Conservation (phyloP, 2,797 vertebrate species). For the Pantherophis vulpinus region DNA sequence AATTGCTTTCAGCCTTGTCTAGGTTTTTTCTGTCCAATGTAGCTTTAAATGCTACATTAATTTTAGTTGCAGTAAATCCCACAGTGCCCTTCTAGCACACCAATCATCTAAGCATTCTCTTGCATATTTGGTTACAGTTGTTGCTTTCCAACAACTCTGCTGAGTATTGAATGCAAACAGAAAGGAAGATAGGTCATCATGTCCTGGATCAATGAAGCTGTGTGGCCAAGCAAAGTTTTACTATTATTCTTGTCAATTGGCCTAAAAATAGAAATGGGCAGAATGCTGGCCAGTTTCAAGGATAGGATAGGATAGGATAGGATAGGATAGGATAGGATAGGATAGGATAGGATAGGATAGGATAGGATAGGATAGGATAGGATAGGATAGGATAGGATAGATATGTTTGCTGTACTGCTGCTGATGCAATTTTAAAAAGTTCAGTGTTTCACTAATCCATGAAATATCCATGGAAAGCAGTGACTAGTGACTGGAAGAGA, state of each 20-base stretch:
- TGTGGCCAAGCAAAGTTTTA: neutral
- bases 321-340: neutral
- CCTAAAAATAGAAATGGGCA: neutral
- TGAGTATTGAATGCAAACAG: neutral
- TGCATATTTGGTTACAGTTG: neutral
- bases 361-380: neutral
- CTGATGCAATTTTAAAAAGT: neutral
- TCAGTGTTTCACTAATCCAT: neutral
- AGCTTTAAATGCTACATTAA: neutral
- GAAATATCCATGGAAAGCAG: neutral
- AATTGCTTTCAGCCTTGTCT: neutral
- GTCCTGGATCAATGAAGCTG: neutral
- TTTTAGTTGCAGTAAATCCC: neutral
- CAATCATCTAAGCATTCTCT: neutral
- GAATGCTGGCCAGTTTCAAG: neutral
- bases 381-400: neutral
- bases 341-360: neutral
- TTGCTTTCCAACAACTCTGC: neutral
- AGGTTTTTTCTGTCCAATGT: neutral
- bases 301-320: neutral
- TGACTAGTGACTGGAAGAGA: neutral
- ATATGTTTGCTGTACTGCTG: neutral
- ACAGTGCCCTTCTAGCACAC: neutral
- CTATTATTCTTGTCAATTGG: neutral
- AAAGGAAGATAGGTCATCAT: neutral